Conservation (phyloP, 2,888 invertebrate species). For the Ormyrus rosae region DNA sequence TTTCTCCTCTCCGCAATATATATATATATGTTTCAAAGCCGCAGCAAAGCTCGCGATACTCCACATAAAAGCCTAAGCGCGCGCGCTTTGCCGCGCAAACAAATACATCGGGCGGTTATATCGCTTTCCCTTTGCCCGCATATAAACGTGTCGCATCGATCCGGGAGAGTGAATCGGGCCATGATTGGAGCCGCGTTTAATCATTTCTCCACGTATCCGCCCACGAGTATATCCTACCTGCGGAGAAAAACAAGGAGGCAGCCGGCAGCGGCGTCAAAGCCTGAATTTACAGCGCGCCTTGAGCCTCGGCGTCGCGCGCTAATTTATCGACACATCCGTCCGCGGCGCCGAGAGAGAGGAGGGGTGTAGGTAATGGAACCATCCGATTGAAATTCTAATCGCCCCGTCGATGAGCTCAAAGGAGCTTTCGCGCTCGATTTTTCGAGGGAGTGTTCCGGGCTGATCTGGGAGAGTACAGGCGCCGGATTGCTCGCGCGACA, state of each 20-base stretch:
- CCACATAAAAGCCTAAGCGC: too few species aligned
- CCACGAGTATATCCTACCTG: neutral
- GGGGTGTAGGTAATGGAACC: neutral
- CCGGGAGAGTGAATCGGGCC: slow-evolving; percentile 11
- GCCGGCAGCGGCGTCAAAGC: neutral
- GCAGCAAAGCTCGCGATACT: too few species aligned
- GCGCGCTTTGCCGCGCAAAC: too few species aligned
- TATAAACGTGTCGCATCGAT: slow-evolving; percentile 13
- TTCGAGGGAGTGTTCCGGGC: neutral
- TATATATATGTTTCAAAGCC: too few species aligned
- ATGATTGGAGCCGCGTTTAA: slow-evolving; percentile 27
- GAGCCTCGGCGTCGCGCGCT: neutral
- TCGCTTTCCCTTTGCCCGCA: slow-evolving; percentile 12
- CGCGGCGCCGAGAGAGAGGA: too few species aligned
- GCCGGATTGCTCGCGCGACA: slow-evolving; percentile 28
- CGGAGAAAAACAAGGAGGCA: neutral
- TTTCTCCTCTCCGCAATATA: too few species aligned
- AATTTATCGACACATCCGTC: neutral
- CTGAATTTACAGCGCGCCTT: slow-evolving; percentile 22
- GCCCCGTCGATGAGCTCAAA: neutral
- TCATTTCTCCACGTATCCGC: slow-evolving; percentile 14
- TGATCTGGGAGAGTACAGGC: slow-evolving; percentile 12
- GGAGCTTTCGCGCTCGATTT: slow-evolving; percentile 26
- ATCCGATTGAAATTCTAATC: slow-evolving; percentile 41
- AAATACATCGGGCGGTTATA: neutral